Conservation (phyloP, 2,113 vertebrate genomes). For the Sula dactylatra region DNA sequence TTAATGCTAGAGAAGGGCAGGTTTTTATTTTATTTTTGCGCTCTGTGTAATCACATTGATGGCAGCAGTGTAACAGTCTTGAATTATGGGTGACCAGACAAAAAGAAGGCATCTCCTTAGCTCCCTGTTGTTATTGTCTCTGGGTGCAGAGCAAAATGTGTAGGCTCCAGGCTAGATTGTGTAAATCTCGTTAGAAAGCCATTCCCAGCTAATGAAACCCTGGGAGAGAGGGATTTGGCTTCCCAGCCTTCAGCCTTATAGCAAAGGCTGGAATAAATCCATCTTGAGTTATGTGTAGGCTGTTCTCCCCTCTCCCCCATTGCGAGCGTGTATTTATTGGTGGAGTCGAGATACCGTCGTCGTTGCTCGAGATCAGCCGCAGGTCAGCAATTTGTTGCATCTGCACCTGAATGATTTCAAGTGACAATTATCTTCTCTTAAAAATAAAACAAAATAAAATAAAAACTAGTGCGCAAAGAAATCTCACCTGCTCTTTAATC, state of each 20-base stretch:
- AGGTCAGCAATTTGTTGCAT: background rate
- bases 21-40: background rate
- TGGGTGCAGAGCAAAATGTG: slow-evolving; percentile 32
- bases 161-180: slow-evolving; percentile 22
- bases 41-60: background rate
- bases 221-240: slow-evolving; percentile 53
- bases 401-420: background rate
- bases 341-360: background rate
- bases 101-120: slow-evolving; percentile 14
- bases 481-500: background rate
- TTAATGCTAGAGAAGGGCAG: background rate
- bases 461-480: background rate
- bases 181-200: slow-evolving; percentile 62
- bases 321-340: background rate
- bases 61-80: background rate
- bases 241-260: background rate
- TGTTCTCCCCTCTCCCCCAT: background rate
- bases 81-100: slow-evolving; percentile 10
- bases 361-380: background rate
- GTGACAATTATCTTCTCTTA: background rate
- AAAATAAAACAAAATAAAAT: background rate
- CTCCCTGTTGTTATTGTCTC: slow-evolving; percentile 34
- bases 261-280: slow-evolving; percentile 52
- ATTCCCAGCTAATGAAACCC: slow-evolving; percentile 69
- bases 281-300: background rate